Evolutionary conservation across 2,888 invertebrate genomes (phyloP), one percentile per base, ranked within the genome.

Genomic region (Kuschelorhynchus macadamiae): DNA sequence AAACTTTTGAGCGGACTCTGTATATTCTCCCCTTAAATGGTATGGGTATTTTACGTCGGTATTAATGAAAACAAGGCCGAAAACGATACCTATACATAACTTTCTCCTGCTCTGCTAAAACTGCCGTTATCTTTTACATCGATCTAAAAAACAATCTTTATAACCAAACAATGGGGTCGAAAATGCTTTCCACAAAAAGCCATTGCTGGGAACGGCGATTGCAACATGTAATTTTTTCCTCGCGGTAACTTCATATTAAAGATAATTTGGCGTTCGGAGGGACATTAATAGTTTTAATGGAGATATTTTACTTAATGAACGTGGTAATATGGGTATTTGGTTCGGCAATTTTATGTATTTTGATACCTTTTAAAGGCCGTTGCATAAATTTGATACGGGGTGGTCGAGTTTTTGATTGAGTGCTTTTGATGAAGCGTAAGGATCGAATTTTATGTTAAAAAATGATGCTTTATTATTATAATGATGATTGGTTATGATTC

Each of bases 191-290:
- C 17, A 55, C 53, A 42, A 55, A 55, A 53, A 41, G 17, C 16
- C 41, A 42, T 25, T 16, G 55, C 21, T 42, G 55, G 55, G 41
- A 55, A 55, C 55, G 7, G 36, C 4, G 16, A 25, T 25, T 41
- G 52, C 50, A 61, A 61, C 61, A 39, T 61, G 52, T 52, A 61
- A 61, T 61, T 60, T 59, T 44, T 60, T 61, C 52, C 41, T 21
- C 41, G 39, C 52, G 16, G 32, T 61, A 61, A 61, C 30, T 52
- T 32, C 41, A 21, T 32, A 52, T 61, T 52, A 50, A 52, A 52
- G 39, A 52, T 52, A 61, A 61, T 61, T 61, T 52, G 41, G 36
- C 52, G 32, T 41, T 42, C 52, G 14, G 18, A 32, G 17, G 18
- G 52, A 61, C 33, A 52, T 61, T 61, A 61, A 44, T 42, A 52